These are phyloP conservation scores for Tetrax tetrax DNA, from an alignment of 2,113 vertebrate species.

Conservation along the genomic window DNA sequence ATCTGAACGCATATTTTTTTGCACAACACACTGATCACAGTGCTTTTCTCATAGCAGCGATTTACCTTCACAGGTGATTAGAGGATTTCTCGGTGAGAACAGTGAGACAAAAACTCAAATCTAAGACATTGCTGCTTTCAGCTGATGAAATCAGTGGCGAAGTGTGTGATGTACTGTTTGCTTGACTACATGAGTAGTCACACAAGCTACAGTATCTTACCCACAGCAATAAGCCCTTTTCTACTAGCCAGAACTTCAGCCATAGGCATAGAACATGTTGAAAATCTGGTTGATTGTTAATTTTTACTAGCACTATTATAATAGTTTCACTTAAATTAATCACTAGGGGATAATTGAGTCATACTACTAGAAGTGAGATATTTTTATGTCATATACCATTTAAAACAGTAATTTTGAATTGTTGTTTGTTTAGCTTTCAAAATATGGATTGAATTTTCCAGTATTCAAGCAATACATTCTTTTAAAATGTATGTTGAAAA, in stretches of 20 bases:
- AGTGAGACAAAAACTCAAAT: neutral
- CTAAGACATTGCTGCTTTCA: neutral
- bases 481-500: slow-evolving; percentile 35
- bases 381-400: neutral
- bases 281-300: neutral
- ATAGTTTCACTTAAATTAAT: neutral
- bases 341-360: neutral
- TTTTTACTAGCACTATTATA: neutral
- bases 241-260: neutral
- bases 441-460: neutral
- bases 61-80: neutral
- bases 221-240: neutral
- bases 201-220: neutral
- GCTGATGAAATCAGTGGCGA: neutral
- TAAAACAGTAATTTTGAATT: neutral
- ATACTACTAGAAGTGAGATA: neutral
- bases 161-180: neutral
- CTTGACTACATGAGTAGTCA: neutral
- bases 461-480: neutral
- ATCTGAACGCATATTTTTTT: neutral
- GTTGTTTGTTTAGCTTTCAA: slow-evolving; percentile 4
- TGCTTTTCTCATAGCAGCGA: neutral
- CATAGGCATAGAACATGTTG: neutral
- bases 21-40: neutral
- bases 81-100: neutral